Conservation (phyloP, 1,140 invertebrate genomes). For the Drosophila oshimai region DNA sequence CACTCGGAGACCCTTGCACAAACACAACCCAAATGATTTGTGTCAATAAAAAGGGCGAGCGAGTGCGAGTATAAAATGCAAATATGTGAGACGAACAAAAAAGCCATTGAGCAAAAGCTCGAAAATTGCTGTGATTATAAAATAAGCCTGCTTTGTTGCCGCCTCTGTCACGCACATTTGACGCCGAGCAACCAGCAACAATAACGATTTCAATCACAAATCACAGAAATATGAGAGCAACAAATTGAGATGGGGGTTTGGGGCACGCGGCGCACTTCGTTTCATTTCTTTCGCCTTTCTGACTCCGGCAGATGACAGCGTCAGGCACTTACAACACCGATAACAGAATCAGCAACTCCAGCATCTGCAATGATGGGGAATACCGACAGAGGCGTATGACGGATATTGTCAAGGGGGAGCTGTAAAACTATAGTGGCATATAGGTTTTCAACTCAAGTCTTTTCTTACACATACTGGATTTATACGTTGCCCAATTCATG, state of each 20-base stretch:
- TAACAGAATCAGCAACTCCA: conserved; percentile 1
- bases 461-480: too few species aligned
- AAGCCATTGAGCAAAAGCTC: conserved; percentile 29
- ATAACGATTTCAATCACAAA: conserved; percentile 74
- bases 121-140: conserved; percentile 67
- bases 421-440: background rate
- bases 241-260: conserved; percentile 7
- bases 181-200: conserved; percentile 31
- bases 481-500: too few species aligned
- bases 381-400: too few species aligned
- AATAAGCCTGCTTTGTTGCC: conserved; percentile 52
- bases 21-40: conserved; percentile 58
- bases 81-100: conserved; percentile 21
- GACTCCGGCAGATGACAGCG: conserved; percentile 60
- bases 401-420: too few species aligned
- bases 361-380: background rate
- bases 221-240: conserved; percentile 23
- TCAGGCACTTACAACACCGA: conserved; percentile 48
- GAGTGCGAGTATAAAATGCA: conserved; percentile 65
- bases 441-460: too few species aligned
- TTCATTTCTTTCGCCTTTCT: conserved; percentile 18
- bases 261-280: conserved; percentile 1
- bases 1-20: too few species aligned
- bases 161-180: conserved; percentile 46
- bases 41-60: conserved; percentile 64